Base-by-base conservation (phyloP, 1,140 invertebrate genomes). In the Calephelis nemesis region DNA sequence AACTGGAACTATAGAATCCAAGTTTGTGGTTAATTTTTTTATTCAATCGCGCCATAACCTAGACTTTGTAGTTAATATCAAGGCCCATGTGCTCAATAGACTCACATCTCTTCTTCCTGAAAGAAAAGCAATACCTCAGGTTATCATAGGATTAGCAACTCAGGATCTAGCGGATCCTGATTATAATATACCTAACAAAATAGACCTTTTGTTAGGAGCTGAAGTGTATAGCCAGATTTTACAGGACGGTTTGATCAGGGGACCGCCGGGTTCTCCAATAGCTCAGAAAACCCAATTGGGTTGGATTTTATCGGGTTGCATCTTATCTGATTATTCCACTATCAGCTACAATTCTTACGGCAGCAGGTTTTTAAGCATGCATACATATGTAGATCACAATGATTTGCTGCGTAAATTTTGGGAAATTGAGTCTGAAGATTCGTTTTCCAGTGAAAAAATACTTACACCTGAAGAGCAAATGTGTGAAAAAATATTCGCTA, bases 321-420 rank as follows among this genome's bases (percentile, higher is more conserved):
- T 60, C n/a, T 15, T 60, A 6, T 60, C 58, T 3, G 58, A 60
- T 42, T 60, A 40, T 60, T 30, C 58, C n/a, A 11, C 39, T 39
- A 60, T 12, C 3, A 2, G 39, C 6, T 39, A 60, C 7, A 60
- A 39, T 10, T 60, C 30, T 40, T 60, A 39, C 11, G 39, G 39
- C 11, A 60, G 39, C 39, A 60, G 58, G 5, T 39, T 40, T 40
- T n/a, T 60, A 39, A 60, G 30, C n/a, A 60, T 60, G 58, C 58
- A 60, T 60, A 60, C 58, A n/a, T 60, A 39, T 39, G 58, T 60
- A 40, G 58, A 60, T 60, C 12, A 60, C 39, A 60, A 60, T 12
- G 58, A 60, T 39, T 60, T 60, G 39, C 30, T 60, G 58, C 58
- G 58, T 60, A 60, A 60, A 60, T 60, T 60, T 60, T 60, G 58